Conservation (phyloP, 2,797 vertebrate genomes). For the Galaxias olidus region DNA sequence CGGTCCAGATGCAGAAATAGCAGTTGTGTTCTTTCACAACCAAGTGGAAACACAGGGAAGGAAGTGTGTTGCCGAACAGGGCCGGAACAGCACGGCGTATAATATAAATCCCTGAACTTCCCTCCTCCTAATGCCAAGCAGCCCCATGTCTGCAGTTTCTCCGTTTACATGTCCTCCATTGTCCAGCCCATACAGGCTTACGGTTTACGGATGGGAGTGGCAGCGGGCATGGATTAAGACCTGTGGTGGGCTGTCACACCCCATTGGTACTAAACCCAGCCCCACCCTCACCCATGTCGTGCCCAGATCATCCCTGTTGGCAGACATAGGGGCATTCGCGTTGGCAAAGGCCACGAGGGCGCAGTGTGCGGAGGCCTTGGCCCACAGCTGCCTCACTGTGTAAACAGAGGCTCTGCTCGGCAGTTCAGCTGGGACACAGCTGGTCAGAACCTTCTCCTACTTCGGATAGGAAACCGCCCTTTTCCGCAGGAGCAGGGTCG, state of each 20-base stretch:
- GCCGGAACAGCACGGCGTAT: background rate
- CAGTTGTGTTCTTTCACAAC: slow-evolving; percentile 11
- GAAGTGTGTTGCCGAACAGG: slow-evolving; percentile 3
- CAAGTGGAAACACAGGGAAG: slow-evolving; percentile 15
- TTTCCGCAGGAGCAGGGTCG: background rate
- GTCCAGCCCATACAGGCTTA: slow-evolving; percentile 36
- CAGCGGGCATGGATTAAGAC: slow-evolving; percentile 24
- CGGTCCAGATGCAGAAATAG: background rate
- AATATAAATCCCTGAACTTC: slow-evolving; percentile 26
- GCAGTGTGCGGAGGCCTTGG: slow-evolving; percentile 39
- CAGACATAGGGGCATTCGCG: slow-evolving; percentile 24
- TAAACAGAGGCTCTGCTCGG: slow-evolving; percentile 31
- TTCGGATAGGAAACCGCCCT: slow-evolving; percentile 41
- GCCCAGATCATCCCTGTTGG: slow-evolving; percentile 45
- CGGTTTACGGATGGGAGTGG: slow-evolving; percentile 26
- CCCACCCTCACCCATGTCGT: slow-evolving; percentile 24
- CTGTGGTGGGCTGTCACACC: slow-evolving; percentile 31
- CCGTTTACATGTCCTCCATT: slow-evolving; percentile 46
- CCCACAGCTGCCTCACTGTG: slow-evolving; percentile 49
- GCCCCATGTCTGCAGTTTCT: slow-evolving; percentile 13
- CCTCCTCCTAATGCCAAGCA: slow-evolving; percentile 23
- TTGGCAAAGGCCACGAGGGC: slow-evolving; percentile 32
- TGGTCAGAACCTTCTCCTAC: slow-evolving; percentile 28
- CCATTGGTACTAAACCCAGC: slow-evolving; percentile 17
- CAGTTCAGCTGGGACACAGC: slow-evolving; percentile 38